Evolutionary conservation across 2,797 vertebrate genomes (phyloP), one percentile per base, ranked within the genome.

Genomic region (Gouania willdenowi): DNA sequence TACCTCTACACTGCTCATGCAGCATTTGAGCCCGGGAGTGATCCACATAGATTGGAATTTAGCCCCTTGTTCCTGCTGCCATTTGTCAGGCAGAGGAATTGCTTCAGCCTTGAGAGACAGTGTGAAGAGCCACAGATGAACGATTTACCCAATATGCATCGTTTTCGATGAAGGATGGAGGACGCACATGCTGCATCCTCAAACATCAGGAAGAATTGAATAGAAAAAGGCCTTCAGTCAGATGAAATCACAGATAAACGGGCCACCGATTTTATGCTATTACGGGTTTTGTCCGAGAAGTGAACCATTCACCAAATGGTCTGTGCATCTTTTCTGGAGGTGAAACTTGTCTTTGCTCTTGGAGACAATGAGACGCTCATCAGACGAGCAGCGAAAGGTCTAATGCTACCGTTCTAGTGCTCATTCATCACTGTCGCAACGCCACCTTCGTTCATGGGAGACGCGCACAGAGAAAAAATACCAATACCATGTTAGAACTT

Each of bases 361-460:
- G 71, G 69, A 60, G 53, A 81, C 71, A 77, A 65, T 59, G 80
- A 22, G 34, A 70, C 29, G 27, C 83, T 82, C 60, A 75, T 66
- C 36, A 50, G 42, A 61, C 55, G 52, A 63, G 60, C 47, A 54
- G 79, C 67, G 54, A 1, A 68, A 64, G 59, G 48, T 47, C 50
- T 54, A 65, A 58, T 60, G 13, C 64, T 50, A 55, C 57, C 72
- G 50, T 58, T 68, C 67, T 51, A 46, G 9, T 26, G 50, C 66
- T 71, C 82, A 53, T 84, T 81, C 71, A 76, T 87, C 81, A 82
- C 51, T 73, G 70, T 78, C 64, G 3, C 9, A 38, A 29, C 44
- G 33, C 49, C 26, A 52, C 48, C 62, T 56, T 33, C 25, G 11
- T 51, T 43, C 15, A 41, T 44, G 66, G 60, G 57, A 36, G 18